Base-by-base conservation (phyloP, 1,140 invertebrate genomes). In the Ooceraea biroi region DNA sequence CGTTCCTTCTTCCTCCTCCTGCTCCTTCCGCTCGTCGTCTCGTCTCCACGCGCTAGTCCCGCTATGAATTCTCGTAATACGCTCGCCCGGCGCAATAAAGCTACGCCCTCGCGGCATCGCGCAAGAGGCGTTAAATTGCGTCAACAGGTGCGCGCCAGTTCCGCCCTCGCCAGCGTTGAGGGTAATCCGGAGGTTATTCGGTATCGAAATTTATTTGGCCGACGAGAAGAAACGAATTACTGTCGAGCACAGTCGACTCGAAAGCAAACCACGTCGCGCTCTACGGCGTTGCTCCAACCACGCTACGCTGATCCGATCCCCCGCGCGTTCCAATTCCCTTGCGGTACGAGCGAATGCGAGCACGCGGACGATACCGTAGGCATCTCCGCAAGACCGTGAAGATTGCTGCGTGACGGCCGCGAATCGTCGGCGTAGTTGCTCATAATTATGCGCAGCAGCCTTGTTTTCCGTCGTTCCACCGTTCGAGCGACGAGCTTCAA, bases 1-100 rank as follows among this genome's bases (percentile, higher is more conserved):
- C 69, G 36, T 36, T 7, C 36, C 36, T 36, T 36, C 36, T 7
- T 36, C 36, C 50, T 14, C 14, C 17, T 5, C 27, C 4, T 30
- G 48, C 22, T 69, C 50, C 27, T 60, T 27, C 17, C n/a, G 10
- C 46, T 25, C 57, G 27, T 71, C 82, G 41, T 73, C 57, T 82
- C 68, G 30, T 63, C 46, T 61, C 1, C 52, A 4, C 61, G 46
- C 36, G 27, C 60, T 36, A 61, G 61, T 44, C 44, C 46, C 68
- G 68, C 58, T 72, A 83, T 78, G 87, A 86, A 89, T 89, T 89
- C 83, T 83, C 77, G 66, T 22, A 36, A 48, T 27, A 22, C 19
- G 61, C 52, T 50, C 76, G 30, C 65, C 83, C 69, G 73, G 55
- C 86, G 87, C 77, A 88, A 88, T 88, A 88, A 88, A 88, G 66